phyloP scores from a whole-genome alignment of 2,888 invertebrate species.

The Drosophila conformis region DNA sequence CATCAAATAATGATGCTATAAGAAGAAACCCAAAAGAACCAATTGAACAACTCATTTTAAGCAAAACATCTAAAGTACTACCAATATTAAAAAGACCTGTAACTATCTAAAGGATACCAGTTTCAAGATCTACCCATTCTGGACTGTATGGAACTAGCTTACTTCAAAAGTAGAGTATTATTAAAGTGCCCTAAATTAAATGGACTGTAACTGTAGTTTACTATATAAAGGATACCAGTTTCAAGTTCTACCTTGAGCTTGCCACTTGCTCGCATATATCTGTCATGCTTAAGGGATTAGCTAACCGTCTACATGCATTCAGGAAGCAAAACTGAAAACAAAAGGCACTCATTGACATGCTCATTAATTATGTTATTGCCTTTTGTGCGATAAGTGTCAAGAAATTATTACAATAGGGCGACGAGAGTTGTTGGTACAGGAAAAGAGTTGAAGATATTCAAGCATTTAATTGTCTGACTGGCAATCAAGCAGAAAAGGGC shows the following conservation, averaged over 20 bases:
- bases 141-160: not conserved
- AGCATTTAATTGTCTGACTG: constrained; percentile 77
- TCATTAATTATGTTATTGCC: constrained; percentile 81
- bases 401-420: constrained; percentile 77
- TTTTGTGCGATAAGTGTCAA: constrained; percentile 81
- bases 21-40: not conserved
- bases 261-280: constrained; percentile 30
- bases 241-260: not conserved
- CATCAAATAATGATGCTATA: not conserved
- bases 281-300: constrained; percentile 53
- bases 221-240: constrained; percentile 14
- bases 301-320: constrained; percentile 51
- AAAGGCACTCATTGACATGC: constrained; percentile 77
- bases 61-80: not conserved
- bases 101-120: not conserved
- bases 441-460: constrained; percentile 61
- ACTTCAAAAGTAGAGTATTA: not conserved
- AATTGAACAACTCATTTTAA: not conserved
- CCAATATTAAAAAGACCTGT: not conserved
- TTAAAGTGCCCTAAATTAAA: not conserved
- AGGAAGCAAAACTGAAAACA: constrained; percentile 58
- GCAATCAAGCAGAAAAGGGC: constrained; percentile 73
- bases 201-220: not conserved
- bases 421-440: constrained; percentile 27
- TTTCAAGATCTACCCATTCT: not conserved